Conservation (phyloP, 35 echinoderm and acorn worm genomes). For the Apostichopus californicus region DNA sequence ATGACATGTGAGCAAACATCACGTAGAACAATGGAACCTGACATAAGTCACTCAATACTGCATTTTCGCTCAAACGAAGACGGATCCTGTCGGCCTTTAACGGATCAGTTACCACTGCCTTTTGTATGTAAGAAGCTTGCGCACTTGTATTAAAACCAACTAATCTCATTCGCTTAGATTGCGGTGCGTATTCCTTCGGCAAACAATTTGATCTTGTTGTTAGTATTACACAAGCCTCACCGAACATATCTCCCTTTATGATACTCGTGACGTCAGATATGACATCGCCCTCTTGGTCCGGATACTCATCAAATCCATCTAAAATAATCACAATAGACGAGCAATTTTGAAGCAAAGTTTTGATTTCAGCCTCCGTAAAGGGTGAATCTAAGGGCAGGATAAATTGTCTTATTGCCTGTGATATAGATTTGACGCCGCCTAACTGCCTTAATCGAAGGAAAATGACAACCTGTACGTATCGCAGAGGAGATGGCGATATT, state of each 20-base stretch:
- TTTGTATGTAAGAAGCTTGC: neutral
- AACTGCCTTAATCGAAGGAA: constrained; percentile 17
- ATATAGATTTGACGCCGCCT: constrained; percentile 5
- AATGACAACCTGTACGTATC: neutral
- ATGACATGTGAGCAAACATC: constrained; percentile 30
- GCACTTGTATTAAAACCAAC: neutral
- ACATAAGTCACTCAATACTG: neutral
- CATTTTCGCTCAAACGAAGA: neutral
- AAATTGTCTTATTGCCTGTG: neutral
- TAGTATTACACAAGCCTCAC: neutral
- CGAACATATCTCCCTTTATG: constrained; percentile 1
- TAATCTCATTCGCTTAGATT: constrained; percentile 5
- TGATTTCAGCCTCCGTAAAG: neutral
- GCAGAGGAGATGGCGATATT: neutral
- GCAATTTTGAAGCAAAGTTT: neutral
- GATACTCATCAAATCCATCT: constrained; percentile 31
- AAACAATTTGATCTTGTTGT: neutral
- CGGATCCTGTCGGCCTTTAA: neutral
- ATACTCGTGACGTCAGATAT: constrained; percentile 20
- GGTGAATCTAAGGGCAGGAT: constrained; percentile 37
- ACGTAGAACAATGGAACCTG: constrained; percentile 24
- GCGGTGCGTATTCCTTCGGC: neutral
- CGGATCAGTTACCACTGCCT: neutral
- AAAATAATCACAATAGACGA: neutral
- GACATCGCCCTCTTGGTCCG: constrained; percentile 3